Base-by-base conservation (phyloP, 2,888 invertebrate genomes). In the Cabera pusaria region DNA sequence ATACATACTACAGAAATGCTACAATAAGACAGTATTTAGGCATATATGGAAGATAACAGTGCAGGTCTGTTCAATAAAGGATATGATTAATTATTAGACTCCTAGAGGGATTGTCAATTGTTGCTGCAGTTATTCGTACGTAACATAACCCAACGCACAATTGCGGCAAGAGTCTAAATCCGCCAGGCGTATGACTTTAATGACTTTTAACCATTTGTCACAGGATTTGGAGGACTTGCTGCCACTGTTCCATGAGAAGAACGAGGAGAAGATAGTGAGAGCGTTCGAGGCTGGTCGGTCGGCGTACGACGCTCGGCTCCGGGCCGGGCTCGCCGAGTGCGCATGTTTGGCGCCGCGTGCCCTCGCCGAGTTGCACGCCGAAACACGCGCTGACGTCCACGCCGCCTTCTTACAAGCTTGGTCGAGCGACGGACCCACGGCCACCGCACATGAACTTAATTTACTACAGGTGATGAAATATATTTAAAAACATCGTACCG, bases 321-420 rank as follows among this genome's bases (percentile, higher is more conserved):
- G 11, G 3, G 1, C 6, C n/a, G 22, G 4, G n/a, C 3, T 8
- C 9, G 22, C 6, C 4, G 18, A 5, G 3, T 9, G 22, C 3
- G 1, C 33, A 6, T 64, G 64, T 24, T 11, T 64, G 7, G 49
- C 53, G 19, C 46, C 52, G 2, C 10, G 0, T 0, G 8, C 36
- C 10, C 24, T 49, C 10, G 5, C 6, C 0, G 5, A 5, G 9
- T 17, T 14, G 14, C 14, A 14, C 14, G 14, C 3, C 3, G 4
- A 4, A 2, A 3, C 14, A 7, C 45, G 43, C 17, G 6, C 4
- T 1, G 19, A 19, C 1, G 42, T 37, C 2, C 1, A 14, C 1
- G 16, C 21, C 1, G 0, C 2, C 11, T 31, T 40, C 8, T 8
- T 5, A 6, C 1, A 17, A 19, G n/a, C 22, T 12, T 20, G 26